phyloP scores from a whole-genome alignment of 2,113 vertebrate species.

The Tachycineta bicolor region DNA sequence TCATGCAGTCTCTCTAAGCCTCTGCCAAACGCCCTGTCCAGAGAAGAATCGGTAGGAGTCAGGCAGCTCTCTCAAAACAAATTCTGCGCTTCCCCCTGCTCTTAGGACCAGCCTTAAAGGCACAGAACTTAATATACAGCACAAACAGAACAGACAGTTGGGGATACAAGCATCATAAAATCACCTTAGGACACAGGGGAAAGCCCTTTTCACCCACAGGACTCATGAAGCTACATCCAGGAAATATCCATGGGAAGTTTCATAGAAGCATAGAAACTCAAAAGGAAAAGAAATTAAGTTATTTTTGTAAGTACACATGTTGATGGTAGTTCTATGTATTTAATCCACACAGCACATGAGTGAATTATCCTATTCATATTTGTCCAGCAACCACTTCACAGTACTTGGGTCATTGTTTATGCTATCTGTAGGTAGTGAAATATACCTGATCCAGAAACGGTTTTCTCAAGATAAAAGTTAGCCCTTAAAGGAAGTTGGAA shows the following conservation, averaged over 20 bases:
- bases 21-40: too few species aligned
- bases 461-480: background rate
- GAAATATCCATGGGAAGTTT: background rate
- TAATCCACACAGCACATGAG: background rate
- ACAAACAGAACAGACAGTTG: too few species aligned
- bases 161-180: too few species aligned
- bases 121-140: too few species aligned
- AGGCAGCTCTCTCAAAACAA: too few species aligned
- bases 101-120: too few species aligned
- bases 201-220: background rate
- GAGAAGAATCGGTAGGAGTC: too few species aligned
- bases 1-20: too few species aligned
- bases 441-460: background rate
- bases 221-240: accelerated
- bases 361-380: background rate
- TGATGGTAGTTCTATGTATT: background rate
- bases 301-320: background rate
- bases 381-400: background rate
- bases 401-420: background rate
- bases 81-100: too few species aligned
- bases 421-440: background rate
- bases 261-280: background rate
- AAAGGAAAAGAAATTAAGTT: background rate
- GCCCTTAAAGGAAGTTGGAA: background rate
- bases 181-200: background rate